Evolutionary conservation across 2,888 invertebrate species (phyloP).

Genomic region (Cheilosia urbana): DNA sequence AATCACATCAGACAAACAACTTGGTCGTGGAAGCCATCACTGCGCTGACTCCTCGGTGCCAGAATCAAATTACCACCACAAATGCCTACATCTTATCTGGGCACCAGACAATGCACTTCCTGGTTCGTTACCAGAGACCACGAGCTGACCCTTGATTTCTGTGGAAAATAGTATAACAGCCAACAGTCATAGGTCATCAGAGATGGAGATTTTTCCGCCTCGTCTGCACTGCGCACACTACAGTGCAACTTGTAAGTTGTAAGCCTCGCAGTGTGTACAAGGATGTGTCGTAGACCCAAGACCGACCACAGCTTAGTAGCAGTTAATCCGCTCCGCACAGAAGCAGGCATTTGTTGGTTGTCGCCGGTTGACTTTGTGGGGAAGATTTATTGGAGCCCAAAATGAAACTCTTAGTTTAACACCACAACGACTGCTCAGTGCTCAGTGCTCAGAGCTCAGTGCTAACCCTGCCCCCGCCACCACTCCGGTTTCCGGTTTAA

Average conservation of each 20-base stretch:
- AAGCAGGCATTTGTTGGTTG: conserved; percentile 58
- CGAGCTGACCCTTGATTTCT: conserved; percentile 75
- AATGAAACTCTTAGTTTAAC: conserved; percentile 65
- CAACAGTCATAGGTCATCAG: conserved; percentile 73
- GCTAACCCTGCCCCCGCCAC: too few species aligned
- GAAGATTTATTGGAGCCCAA: conserved; percentile 70
- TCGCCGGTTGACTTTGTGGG: conserved; percentile 54
- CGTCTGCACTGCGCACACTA: not conserved
- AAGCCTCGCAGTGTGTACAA: conserved; percentile 55
- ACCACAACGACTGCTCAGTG: conserved; percentile 34
- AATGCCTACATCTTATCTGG: conserved; percentile 73
- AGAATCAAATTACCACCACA: conserved; percentile 73
- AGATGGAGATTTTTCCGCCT: conserved; percentile 63
- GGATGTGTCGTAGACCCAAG: conserved; percentile 52
- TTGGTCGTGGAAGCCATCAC: conserved; percentile 62
- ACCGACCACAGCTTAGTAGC: conserved; percentile 59
- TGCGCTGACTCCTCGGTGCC: conserved; percentile 30
- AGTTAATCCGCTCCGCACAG: conserved; percentile 67
- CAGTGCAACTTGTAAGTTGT: conserved; percentile 38
- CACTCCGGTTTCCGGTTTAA: conserved; percentile 56
- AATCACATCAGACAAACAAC: conserved; percentile 54
- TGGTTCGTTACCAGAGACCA: conserved; percentile 73
- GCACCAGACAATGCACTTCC: conserved; percentile 66
- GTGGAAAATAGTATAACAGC: conserved; percentile 67
- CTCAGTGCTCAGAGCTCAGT: too few species aligned